Conservation (phyloP, 1,140 invertebrate species). For the Cydia splendana region DNA sequence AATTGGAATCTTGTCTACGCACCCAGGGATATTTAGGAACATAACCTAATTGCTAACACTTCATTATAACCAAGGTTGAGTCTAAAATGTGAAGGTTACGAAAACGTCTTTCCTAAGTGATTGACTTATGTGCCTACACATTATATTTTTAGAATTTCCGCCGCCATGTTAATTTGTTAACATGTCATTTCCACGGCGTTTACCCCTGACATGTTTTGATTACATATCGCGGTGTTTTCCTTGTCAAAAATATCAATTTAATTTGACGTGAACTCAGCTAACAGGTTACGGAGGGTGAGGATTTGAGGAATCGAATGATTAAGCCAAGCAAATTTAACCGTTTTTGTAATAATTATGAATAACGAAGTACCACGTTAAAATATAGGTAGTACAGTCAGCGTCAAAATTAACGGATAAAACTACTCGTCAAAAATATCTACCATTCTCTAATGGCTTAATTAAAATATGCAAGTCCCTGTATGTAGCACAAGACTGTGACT, state of each 20-base stretch:
- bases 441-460: too few relatives aligned
- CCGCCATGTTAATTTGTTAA: constrained; percentile 8
- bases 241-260: constrained; percentile 30
- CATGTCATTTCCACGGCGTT: constrained; percentile 24
- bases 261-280: constrained; percentile 11
- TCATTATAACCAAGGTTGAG: not conserved
- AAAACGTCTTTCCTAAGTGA: not conserved
- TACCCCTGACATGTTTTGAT: constrained; percentile 29
- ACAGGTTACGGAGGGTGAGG: not conserved
- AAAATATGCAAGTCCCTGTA: too few relatives aligned
- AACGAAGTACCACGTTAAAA: too few relatives aligned
- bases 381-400: too few relatives aligned
- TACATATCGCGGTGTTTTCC: constrained; percentile 19
- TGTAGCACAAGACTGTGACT: too few relatives aligned
- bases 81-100: not conserved
- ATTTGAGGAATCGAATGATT: not conserved
- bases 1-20: too few relatives aligned
- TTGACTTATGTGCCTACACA: constrained; percentile 15
- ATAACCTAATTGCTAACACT: not conserved
- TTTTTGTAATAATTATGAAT: not conserved
- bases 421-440: too few relatives aligned
- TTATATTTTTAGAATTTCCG: constrained; percentile 7
- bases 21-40: not conserved
- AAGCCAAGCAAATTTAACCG: not conserved
- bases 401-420: too few relatives aligned